Percentiles rank a stretch among this genome's conserved stretches.
Evolutionary conservation across 2,797 vertebrate species (phyloP).

Genomic region (Octomys mimax): DNA sequence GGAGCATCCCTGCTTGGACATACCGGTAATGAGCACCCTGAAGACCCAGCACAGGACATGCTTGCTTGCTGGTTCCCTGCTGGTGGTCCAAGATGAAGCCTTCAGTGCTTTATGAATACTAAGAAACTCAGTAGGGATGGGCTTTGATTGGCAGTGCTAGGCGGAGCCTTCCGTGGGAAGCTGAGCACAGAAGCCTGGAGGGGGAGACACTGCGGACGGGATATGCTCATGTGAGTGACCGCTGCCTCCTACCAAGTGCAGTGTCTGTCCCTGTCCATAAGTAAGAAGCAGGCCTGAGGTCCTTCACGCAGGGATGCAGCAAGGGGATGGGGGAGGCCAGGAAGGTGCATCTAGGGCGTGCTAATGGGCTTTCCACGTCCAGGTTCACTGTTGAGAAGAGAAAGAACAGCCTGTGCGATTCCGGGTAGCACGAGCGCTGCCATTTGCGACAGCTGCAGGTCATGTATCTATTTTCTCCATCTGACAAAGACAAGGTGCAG

Average conservation of each 20-base stretch:
- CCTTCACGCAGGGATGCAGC: not conserved
- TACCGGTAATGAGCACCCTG: not conserved
- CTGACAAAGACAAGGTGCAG: constrained; percentile 66
- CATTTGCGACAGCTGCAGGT: constrained; percentile 40
- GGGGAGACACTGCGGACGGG: not conserved
- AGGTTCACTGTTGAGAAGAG: constrained; percentile 70
- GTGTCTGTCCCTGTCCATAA: not conserved
- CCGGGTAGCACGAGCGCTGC: not conserved
- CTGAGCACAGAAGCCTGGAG: not conserved
- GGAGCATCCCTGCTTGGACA: not conserved
- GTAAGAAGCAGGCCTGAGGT: not conserved
- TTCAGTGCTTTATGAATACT: not conserved
- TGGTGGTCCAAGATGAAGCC: not conserved
- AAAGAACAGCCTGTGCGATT: constrained; percentile 66
- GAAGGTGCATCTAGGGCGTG: not conserved
- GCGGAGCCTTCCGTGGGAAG: not conserved
- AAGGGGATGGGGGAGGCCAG: not conserved
- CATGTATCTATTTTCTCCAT: constrained; percentile 77
- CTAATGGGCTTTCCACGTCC: constrained; percentile 66
- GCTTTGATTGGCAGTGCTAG: not conserved
- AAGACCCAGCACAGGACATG: not conserved
- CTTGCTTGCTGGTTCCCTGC: not conserved
- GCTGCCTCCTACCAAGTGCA: not conserved
- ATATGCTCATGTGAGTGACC: not conserved
- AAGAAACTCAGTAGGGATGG: not conserved